Base-by-base conservation (phyloP, 2,888 invertebrate species). In the Unio pictorum region DNA sequence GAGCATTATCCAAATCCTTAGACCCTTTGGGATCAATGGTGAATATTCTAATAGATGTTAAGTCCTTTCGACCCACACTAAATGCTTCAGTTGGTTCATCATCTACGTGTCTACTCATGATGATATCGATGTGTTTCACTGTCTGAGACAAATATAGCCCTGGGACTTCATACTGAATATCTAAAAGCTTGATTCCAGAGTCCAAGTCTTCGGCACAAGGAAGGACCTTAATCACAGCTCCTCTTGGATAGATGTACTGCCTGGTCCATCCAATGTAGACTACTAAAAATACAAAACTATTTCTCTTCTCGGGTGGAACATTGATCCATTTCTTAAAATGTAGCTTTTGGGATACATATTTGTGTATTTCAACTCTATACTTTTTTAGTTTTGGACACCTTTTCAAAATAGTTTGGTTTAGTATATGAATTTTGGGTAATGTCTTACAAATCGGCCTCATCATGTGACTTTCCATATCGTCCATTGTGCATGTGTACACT, bases 1-100 rank as follows among this genome's bases (percentile, higher is more conserved):
- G 61, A n/a, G 78, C 80, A 69, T 81, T 76, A 62, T 81, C 80
- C n/a, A 79, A 45, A 61, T 75, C 80, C 55, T 69, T 71, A 1
- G 78, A 72, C 55, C 68, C 63, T 58, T 59, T n/a, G n/a, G 75
- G 66, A 68, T 78, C 80, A 56, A 81, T 79, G 15, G 80, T 76
- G 58, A 81, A 78, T n/a, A 71, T 70, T 20, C 64, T 65, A 18
- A 71, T 26, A 3, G 54, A 18, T 54, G 72, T 78, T 20, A 74
- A 58, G 63, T 79, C 74, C 34, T 30, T 54, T 57, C 74, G 64
- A 17, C 34, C 65, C 57, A 61, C 28, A 4, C 65, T n/a, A 20
- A 54, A 20, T 45, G 34, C 11, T 23, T 23, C 54, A 8, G 64
- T 58, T 28, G 23, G 28, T 8, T 57, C 26, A 60, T 55, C 62